These are phyloP conservation scores for Eupithecia abbreviata DNA, from an alignment of 2,888 invertebrate species.

Conservation along the genomic window DNA sequence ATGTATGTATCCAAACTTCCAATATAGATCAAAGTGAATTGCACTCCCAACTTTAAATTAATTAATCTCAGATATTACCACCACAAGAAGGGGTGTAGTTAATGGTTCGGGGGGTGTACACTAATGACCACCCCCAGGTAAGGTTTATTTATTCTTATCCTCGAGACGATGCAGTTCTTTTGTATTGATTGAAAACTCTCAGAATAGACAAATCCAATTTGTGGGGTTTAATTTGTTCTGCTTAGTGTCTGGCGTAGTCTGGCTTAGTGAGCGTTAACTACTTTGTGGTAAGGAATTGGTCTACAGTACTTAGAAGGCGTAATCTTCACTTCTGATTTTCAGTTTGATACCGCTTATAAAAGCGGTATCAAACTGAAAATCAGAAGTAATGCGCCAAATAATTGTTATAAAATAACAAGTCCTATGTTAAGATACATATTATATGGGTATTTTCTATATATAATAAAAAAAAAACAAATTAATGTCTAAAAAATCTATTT, in stretches of 20 bases:
- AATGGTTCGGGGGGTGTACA: not conserved
- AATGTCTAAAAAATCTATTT: too few species aligned
- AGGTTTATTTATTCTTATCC: slow-evolving; percentile 30
- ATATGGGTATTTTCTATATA: too few species aligned
- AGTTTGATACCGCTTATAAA: too few species aligned
- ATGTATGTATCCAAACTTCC: too few species aligned
- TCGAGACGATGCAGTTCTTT: slow-evolving; percentile 30
- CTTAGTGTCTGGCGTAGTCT: too few species aligned
- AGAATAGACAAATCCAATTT: slow-evolving; percentile 32
- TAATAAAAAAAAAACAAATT: too few species aligned
- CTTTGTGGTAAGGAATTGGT: not conserved
- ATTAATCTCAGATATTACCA: not conserved
- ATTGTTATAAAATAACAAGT: too few species aligned
- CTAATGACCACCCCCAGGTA: slow-evolving; percentile 33
- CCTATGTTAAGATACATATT: too few species aligned
- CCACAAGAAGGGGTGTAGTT: not conserved
- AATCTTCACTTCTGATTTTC: not conserved
- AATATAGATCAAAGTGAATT: not conserved
- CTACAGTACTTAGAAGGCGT: not conserved
- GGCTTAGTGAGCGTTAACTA: not conserved
- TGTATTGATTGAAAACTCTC: slow-evolving; percentile 25
- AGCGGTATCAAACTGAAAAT: too few species aligned
- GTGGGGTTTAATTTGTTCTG: slow-evolving; percentile 8
- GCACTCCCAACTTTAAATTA: not conserved
- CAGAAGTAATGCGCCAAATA: too few species aligned